Evolutionary conservation across 2,888 invertebrate species (phyloP).

Genomic region (Zygaena filipendulae): DNA sequence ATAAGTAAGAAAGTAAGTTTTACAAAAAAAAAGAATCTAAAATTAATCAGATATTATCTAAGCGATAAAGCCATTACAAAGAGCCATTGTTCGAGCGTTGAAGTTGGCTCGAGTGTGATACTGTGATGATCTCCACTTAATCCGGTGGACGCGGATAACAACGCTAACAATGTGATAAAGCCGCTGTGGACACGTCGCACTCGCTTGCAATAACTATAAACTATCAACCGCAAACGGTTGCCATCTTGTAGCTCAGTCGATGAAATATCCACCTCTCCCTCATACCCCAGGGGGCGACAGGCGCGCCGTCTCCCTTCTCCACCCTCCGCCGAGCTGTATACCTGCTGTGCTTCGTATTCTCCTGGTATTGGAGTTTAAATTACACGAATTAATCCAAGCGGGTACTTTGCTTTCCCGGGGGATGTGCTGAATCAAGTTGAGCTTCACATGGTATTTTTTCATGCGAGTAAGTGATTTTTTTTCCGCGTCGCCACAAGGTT

Average conservation of each 20-base stretch:
- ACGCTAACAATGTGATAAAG: slow-evolving; percentile 66
- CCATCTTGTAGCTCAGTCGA: slow-evolving; percentile 62
- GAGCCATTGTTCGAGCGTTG: slow-evolving; percentile 35
- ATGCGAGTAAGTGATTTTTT: no score
- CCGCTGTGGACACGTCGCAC: slow-evolving; percentile 54
- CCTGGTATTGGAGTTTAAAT: slow-evolving; percentile 55
- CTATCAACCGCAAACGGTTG: slow-evolving; percentile 67
- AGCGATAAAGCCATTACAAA: slow-evolving; percentile 43
- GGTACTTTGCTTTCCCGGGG: slow-evolving; percentile 31
- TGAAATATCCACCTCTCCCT: slow-evolving; percentile 56
- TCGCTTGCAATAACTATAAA: slow-evolving; percentile 67
- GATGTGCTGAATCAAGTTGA: no score
- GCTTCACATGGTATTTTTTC: slow-evolving; percentile 26
- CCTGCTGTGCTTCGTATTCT: slow-evolving; percentile 41
- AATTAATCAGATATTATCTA: slow-evolving; percentile 26
- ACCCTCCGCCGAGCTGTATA: slow-evolving; percentile 31
- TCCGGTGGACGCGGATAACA: slow-evolving; percentile 59
- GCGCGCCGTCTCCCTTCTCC: slow-evolving; percentile 32
- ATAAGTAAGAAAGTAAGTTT: no score
- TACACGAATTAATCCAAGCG: slow-evolving; percentile 53
- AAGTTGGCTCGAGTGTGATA: slow-evolving; percentile 34
- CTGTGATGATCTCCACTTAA: slow-evolving; percentile 57
- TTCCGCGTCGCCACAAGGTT: no score
- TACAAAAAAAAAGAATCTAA: no score
- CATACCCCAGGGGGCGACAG: slow-evolving; percentile 25